Conservation (phyloP, 2,113 vertebrate species). For the Atlantisia rogersi region DNA sequence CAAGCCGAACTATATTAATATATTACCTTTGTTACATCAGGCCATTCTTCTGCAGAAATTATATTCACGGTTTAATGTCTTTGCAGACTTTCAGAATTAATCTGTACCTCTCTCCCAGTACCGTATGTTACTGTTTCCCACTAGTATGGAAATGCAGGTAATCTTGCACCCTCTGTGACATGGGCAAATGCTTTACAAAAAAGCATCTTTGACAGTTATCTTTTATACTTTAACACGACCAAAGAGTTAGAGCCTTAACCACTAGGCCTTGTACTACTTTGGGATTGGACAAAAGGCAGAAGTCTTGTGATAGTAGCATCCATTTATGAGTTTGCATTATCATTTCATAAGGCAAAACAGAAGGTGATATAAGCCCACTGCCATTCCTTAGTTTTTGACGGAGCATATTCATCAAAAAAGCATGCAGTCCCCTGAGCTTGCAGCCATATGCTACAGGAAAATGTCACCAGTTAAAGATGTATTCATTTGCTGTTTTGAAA, state of each 20-base stretch:
- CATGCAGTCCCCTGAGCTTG: slow-evolving; percentile 91
- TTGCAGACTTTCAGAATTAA: background rate
- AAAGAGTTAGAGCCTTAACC: slow-evolving; percentile 57
- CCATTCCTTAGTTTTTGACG: slow-evolving; percentile 89
- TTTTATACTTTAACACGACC: slow-evolving; percentile 55
- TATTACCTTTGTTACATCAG: background rate
- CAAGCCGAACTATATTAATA: background rate
- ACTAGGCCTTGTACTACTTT: slow-evolving; percentile 50
- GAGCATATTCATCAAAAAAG: slow-evolving; percentile 96
- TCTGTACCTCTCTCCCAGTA: background rate
- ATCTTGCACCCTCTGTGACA: background rate
- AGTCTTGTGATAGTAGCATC: slow-evolving; percentile 70
- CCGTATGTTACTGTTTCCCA: slow-evolving; percentile 49
- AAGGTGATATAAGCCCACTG: slow-evolving; percentile 88
- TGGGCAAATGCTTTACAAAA: slow-evolving; percentile 43
- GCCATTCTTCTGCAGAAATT: background rate
- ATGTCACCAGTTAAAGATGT: slow-evolving; percentile 98
- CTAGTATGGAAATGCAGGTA: slow-evolving; percentile 52
- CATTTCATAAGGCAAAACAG: slow-evolving; percentile 95
- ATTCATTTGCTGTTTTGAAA: slow-evolving; percentile 94
- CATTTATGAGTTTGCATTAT: slow-evolving; percentile 85
- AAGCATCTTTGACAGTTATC: slow-evolving; percentile 51
- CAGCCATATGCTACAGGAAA: slow-evolving; percentile 95
- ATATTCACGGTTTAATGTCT: background rate
- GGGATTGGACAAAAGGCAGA: slow-evolving; percentile 71